A percentile compares a stretch with the other conserved stretches of the same genome.
Conservation (phyloP, 2,888 invertebrate genomes). For the Baccha elongata region DNA sequence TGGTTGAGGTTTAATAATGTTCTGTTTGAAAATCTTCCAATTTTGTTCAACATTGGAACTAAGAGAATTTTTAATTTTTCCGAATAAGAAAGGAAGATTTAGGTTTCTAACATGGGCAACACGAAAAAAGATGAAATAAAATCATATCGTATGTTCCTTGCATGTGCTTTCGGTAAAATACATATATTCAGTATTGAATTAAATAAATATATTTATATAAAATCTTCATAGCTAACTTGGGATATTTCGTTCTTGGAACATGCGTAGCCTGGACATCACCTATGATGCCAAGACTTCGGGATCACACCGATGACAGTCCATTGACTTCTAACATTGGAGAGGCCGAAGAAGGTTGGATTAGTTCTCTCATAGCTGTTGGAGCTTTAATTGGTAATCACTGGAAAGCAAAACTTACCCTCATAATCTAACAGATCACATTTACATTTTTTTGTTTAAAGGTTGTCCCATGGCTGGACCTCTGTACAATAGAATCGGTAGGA, state of each 20-base stretch:
- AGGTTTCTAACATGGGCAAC: no score
- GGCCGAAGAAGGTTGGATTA: constrained; percentile 88
- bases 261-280: constrained; percentile 90
- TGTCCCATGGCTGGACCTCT: constrained; percentile 87
- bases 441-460: constrained; percentile 81
- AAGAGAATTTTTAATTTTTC: no score
- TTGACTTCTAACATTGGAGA: constrained; percentile 83
- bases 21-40: no score
- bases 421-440: no score
- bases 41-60: no score
- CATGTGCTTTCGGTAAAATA: neutral
- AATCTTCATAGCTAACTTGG: constrained; percentile 84
- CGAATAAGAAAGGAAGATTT: no score
- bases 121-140: neutral
- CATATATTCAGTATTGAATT: no score
- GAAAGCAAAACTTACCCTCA: no score
- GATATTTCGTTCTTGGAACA: constrained; percentile 87
- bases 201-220: neutral
- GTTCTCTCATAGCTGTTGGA: constrained; percentile 87
- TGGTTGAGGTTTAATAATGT: no score
- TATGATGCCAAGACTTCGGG: constrained; percentile 85
- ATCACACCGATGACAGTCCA: constrained; percentile 77
- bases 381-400: constrained; percentile 86
- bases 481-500: constrained; percentile 87
- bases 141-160: neutral